Evolutionary conservation across 2,888 invertebrate species (phyloP), one percentile per base, ranked within the genome.

Genomic region (Ganaspis brasiliensis): DNA sequence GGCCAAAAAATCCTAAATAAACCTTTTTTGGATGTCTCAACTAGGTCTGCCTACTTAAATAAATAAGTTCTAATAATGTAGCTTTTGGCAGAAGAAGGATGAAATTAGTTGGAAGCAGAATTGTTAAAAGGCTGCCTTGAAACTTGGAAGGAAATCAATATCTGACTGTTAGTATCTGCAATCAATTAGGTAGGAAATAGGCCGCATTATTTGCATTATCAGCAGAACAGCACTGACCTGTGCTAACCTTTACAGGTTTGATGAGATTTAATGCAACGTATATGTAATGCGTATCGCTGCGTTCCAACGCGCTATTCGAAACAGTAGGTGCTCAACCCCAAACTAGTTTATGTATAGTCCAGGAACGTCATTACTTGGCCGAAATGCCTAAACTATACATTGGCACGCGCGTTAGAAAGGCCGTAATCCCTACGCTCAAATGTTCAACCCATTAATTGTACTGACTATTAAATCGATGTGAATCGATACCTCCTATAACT

Each of bases 391-490:
- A 8, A 12, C 26, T 40, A 71, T 71, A 71, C 12, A 49, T 31
- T 71, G 55, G 61, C 55, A 49, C 59, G 49, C 40, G 49, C 45
- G 75, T 61, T 49, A 57, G 71, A 45, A 72, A 52, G 61, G 71
- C 24, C 70, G 71, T 74, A 78, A 81, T 56, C 59, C 74, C 74
- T 70, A 71, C 73, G 81, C 78, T 79, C 79, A 81, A 80, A 79
- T 63, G 78, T 19, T 40, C 63, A 63, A 79, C 49, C 85, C 86
- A 85, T 86, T 86, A 86, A 86, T 85, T 84, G 83, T 79, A 85
- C 82, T 74, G 73, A 75, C 80, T 82, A 80, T 82, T 85, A 86
- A 86, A 86, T 83, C 84, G 83, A 82, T 83, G 82, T 81, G 76
- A 82, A 84, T 83, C 83, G 85, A 85, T 84, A 80, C 79, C 70